These are phyloP conservation scores for Notolabrus celidotus DNA, from an alignment of 2,797 vertebrate species.

Conservation along the genomic window DNA sequence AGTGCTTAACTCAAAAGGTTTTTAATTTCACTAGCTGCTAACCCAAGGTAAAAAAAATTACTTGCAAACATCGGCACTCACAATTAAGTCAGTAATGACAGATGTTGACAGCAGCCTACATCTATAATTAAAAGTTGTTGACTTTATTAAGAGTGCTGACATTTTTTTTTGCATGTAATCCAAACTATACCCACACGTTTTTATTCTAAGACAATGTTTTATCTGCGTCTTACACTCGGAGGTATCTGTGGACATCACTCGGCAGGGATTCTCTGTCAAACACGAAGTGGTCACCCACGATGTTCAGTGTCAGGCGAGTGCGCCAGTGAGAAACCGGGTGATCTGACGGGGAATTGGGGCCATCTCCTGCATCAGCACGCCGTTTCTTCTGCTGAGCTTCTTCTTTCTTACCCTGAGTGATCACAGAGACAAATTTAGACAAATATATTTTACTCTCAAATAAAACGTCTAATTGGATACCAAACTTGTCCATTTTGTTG, in stretches of 20 bases:
- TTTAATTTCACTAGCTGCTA: too few relatives aligned
- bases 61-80: too few relatives aligned
- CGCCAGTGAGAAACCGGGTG: conserved; percentile 94
- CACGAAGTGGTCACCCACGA: conserved; percentile 93
- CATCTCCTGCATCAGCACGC: conserved; percentile 13
- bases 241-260: conserved; percentile 94
- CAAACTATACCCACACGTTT: not conserved
- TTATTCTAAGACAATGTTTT: not conserved
- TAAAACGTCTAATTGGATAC: not conserved
- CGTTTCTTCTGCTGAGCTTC: conserved; percentile 52
- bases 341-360: conserved; percentile 51
- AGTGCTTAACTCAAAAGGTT: too few relatives aligned
- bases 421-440: not conserved
- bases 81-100: too few relatives aligned
- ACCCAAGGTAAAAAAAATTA: too few relatives aligned
- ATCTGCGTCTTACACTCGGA: conserved; percentile 90
- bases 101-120: too few relatives aligned
- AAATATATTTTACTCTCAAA: not conserved
- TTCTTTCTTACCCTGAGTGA: conserved; percentile 55
- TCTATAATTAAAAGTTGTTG: too few relatives aligned
- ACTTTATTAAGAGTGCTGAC: too few relatives aligned
- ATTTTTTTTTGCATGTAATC: too few relatives aligned
- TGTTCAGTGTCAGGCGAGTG: conserved; percentile 91
- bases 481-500: not conserved
- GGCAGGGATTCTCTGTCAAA: conserved; percentile 94